Evolutionary conservation across 2,888 invertebrate genomes (phyloP).

Genomic region (Nebria salina): DNA sequence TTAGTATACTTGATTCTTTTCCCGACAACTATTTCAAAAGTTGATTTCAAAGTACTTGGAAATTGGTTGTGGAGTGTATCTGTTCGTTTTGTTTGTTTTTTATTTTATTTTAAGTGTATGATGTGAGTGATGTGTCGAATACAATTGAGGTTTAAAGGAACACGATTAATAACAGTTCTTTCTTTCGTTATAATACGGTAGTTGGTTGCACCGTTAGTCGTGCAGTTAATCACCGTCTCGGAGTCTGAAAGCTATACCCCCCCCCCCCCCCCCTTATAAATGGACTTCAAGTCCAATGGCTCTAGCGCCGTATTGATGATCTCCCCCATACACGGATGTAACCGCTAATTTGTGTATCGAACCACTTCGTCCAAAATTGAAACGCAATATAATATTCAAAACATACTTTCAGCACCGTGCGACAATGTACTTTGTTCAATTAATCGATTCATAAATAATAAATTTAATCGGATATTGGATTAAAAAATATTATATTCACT

Average conservation of each 20-base stretch:
- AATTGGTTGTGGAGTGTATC: no score
- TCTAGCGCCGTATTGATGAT: slow-evolving; percentile 28
- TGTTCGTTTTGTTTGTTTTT: no score
- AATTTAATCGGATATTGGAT: background rate
- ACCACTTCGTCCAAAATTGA: slow-evolving; percentile 18
- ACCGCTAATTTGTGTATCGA: slow-evolving; percentile 34
- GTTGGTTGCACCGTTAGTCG: background rate
- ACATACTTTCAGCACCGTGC: slow-evolving; percentile 16
- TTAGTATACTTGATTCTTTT: no score
- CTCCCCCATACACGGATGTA: slow-evolving; percentile 20
- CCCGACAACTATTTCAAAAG: no score
- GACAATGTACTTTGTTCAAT: slow-evolving; percentile 7
- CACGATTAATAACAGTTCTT: slow-evolving; percentile 39
- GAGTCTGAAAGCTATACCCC: background rate
- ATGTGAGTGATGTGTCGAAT: background rate
- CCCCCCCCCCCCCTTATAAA: background rate
- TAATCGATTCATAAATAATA: slow-evolving; percentile 19
- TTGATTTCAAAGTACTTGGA: no score
- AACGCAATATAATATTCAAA: slow-evolving; percentile 5
- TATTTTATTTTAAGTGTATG: background rate
- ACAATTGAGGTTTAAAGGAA: background rate
- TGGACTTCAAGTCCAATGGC: slow-evolving; percentile 15
- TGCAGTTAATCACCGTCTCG: slow-evolving; percentile 19
- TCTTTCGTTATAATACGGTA: slow-evolving; percentile 21
- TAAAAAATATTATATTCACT: background rate